Evolutionary conservation across 2,113 vertebrate species (phyloP).

Genomic region (Dicerorhinus sumatrensis): DNA sequence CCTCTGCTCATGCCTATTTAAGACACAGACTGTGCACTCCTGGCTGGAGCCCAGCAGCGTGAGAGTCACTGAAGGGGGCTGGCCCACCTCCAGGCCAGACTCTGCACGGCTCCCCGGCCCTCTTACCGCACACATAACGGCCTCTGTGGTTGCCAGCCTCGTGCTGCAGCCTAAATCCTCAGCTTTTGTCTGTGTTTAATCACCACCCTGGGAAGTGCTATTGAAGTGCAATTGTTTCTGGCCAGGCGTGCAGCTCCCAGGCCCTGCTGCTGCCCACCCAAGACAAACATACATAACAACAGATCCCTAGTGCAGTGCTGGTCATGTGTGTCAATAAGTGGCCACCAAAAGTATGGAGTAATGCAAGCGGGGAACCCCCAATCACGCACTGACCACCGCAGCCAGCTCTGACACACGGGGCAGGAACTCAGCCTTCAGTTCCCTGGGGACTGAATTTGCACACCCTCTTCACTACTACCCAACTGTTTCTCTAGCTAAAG

Average conservation of each 20-base stretch:
- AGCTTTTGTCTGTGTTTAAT: neutral
- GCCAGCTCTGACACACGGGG: neutral
- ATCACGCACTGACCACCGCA: accelerated
- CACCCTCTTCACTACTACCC: neutral
- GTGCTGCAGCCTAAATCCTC: neutral
- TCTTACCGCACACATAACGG: neutral
- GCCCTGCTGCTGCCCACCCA: neutral
- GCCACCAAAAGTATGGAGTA: neutral
- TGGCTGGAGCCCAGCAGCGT: neutral
- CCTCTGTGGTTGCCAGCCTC: neutral
- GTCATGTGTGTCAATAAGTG: neutral
- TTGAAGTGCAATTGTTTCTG: neutral
- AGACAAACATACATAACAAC: accelerated
- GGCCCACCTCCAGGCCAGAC: neutral
- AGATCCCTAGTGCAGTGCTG: neutral
- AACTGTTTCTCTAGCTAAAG: neutral
- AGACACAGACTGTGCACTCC: neutral
- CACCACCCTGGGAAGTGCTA: neutral
- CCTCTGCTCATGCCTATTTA: neutral
- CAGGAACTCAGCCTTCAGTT: neutral
- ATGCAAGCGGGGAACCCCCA: neutral
- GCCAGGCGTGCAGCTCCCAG: neutral
- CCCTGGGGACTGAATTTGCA: neutral
- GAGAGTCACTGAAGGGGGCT: neutral
- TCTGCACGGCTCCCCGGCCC: neutral